Base-by-base conservation (phyloP, 1,140 invertebrate species). In the Lysiphlebus fabarum region DNA sequence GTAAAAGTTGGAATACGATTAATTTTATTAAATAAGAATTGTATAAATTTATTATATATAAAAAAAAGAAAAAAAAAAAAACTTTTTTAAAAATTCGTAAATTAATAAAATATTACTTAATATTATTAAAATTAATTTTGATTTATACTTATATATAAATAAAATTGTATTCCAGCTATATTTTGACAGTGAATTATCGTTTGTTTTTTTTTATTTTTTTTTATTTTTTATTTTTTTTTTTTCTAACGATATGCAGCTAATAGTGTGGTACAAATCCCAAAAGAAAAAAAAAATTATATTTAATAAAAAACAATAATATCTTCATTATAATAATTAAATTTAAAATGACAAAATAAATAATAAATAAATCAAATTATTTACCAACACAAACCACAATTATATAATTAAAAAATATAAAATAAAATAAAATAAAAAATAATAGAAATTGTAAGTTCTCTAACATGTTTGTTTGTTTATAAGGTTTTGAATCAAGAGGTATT, bases 401-500 rank as follows among this genome's bases (percentile, higher is more conserved):
- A 58, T 12, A 43, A 58, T 41, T 45, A 61, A 50, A 59, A 58
- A 42, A 12, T 59, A 17, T 53, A 49, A 57, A 57, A 62, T 62
- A 49, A 56, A 67, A 63, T 59, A n/a, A 65, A 65, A 64, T 47
- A 64, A 54, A 59, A 63, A 60, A 63, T 68, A 64, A 70, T 69
- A 62, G 62, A 59, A 68, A 63, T 64, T 68, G 66, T 76, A 77
- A 75, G 72, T 74, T 78, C 70, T 79, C 76, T 79, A 79, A 79
- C 74, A 71, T 75, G 66, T 80, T 80, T 79, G 71, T 80, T 78
- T 79, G 77, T 79, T 80, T 79, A 77, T 79, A 80, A 80, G 78
- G 78, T 80, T 79, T 74, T 80, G 77, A 80, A 80, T 78, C 76
- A 79, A 79, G 78, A 79, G 77, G 78, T 80, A 79, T 79, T 79